Base-by-base conservation (phyloP, 2,113 vertebrate species). In the Polyodon spathula region DNA sequence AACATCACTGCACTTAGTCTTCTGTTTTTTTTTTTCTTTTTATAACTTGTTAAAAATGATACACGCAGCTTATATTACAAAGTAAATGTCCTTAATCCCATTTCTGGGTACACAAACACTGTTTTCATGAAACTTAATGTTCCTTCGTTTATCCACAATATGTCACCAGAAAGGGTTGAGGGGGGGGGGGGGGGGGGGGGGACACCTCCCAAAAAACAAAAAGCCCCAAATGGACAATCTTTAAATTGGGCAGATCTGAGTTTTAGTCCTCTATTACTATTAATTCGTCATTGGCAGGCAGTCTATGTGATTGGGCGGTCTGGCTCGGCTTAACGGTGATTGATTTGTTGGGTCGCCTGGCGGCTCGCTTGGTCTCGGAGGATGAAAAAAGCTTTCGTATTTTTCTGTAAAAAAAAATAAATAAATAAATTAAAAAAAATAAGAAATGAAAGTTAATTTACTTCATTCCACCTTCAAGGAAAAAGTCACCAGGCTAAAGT, bases 321-420 rank as follows among this genome's bases (percentile, higher is more conserved):
- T 79, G 85, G 79, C 82, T 68, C 70, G 85, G 79, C 81, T 77
- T 73, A 70, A 88, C 77, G 81, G 85, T 77, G n/a, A 88, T 76
- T 39, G 81, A 80, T 63, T 82, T 84, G 69, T 88, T 88, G 15
- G 82, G 80, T 79, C 83, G 75, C 67, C 88, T 78, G 67, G 82
- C 81, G 5, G 86, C 86, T 40, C 81, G 85, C 81, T 86, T 90
- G 73, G 85, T 86, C 80, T 90, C 89, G 4, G 84, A 86, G 60
- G 86, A 83, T 37, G 86, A 84, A 66, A 91, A 88, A 69, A 87
- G 77, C 78, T 85, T 90, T 63, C 87, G 87, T 60, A 88, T 80
- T 76, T 87, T 84, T 80, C 85, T 87, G 77, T 53, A 66, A 61
- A 70, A 50, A 62, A 14, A 61, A 50, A n/a, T n/a, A n/a, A n/a